Base-by-base conservation (phyloP, 2,888 invertebrate species). In the Shargacucullia verbasci region DNA sequence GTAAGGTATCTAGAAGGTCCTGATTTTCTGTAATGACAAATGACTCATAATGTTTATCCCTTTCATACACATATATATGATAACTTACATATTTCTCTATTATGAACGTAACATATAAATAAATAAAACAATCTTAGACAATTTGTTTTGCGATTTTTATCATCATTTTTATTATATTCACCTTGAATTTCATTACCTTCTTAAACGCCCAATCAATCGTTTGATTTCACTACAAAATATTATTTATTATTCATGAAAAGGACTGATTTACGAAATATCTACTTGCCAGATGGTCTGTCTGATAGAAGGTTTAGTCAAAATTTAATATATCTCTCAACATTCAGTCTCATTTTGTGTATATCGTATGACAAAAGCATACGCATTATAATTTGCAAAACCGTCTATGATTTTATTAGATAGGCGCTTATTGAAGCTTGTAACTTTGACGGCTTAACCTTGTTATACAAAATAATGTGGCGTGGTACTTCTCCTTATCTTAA, bases 301-400 rank as follows among this genome's bases (percentile, higher is more conserved):
- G 4, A 29, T 12, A 20, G 53, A 52, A 45, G 33, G 33, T 48
- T 47, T 66, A 29, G 11, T 33, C 27, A 35, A 59, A 39, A 33
- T 34, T 25, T 8, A 34, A 46, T 46, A 61, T 38, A 61, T 52
- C 29, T 31, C 41, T 43, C 38, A 46, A 25, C 29, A 33, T n/a
- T 44, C 35, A 14, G 25, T 44, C 37, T 25, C 13, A 8, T 10
- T 8, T 34, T 13, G 29, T 13, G 40, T 20, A 11, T 29, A n/a
- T n/a, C n/a, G 5, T 58, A 57, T 39, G 34, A 47, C 46, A 49
- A 47, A 64, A 46, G 38, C 31, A 37, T 43, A 29, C 29, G 29
- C 29, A 9, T 35, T 25, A 33, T 34, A 44, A 58, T 65, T 53
- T 45, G 59, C 15, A 38, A 71, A 48, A 71, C 48, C 31, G 13